Conservation (phyloP, 2,888 invertebrate species). For the Lochmaea crataegi region DNA sequence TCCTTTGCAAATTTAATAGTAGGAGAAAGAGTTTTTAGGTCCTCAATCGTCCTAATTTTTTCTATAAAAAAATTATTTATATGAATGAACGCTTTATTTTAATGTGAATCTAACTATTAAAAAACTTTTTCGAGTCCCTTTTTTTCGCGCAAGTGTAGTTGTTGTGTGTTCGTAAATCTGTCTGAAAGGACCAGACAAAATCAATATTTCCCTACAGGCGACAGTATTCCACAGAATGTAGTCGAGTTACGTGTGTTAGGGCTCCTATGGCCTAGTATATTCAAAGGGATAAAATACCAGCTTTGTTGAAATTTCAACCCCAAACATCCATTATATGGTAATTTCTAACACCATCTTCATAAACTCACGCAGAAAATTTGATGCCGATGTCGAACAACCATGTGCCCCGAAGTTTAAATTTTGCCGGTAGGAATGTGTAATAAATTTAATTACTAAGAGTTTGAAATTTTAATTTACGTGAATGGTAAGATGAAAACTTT, state of each 20-base stretch:
- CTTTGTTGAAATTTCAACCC: constrained; percentile 3
- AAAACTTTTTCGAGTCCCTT: neutral
- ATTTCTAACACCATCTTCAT: neutral
- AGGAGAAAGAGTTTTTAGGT: neutral
- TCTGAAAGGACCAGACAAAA: constrained; percentile 37
- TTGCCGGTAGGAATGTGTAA: neutral
- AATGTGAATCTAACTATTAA: no score
- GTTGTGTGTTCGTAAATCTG: constrained; percentile 11
- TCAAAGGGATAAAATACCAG: neutral
- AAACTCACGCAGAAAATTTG: neutral
- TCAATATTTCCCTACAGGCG: constrained; percentile 34
- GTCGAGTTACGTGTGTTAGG: constrained; percentile 52
- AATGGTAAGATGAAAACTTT: no score
- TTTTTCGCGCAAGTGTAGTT: constrained; percentile 5
- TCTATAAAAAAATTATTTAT: neutral
- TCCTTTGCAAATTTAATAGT: neutral
- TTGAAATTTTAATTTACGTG: neutral
- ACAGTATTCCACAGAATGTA: constrained; percentile 62
- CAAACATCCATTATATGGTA: constrained; percentile 11
- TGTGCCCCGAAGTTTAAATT: neutral
- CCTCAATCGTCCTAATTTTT: neutral
- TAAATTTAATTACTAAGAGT: neutral
- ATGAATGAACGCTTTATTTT: no score
- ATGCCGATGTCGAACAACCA: neutral
- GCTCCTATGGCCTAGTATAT: constrained; percentile 48